Evolutionary conservation across 2,113 vertebrate species (phyloP), one percentile per base, ranked within the genome.

Genomic region (Bufo gargarizans): DNA sequence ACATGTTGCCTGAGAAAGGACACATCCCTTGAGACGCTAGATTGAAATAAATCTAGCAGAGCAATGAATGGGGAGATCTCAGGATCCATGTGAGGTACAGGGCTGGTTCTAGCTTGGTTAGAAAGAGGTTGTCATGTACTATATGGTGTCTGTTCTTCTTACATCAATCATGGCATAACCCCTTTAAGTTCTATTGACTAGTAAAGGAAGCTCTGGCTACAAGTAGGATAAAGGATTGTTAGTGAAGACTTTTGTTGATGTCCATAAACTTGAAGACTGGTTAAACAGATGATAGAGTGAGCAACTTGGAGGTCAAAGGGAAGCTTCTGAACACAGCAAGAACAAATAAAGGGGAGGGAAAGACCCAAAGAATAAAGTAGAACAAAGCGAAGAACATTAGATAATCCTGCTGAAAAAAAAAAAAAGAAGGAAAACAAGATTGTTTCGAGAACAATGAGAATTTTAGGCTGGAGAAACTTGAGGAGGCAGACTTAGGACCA

Each of bases 321-420:
- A 47, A 43, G 6, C 16, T 10, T n/a, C n/a, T n/a, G n/a, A n/a
- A n/a, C n/a, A n/a, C n/a, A n/a, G n/a, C n/a, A 45, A 14, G 71
- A 33, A 76, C 43, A 74, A 76, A 76, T 50, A 76, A 76, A 76
- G 47, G 33, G 71, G 71, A 47, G 43, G 71, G 45, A 74, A 74
- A 43, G 71, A 16, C 45, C 1, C 33, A 33, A 8, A n/a, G n/a
- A n/a, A n/a, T n/a, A n/a, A n/a, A n/a, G n/a, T n/a, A 72, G 33
- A 76, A 76, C 72, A 76, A 49, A 20, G 45, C 11, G 72, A 16
- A 76, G 47, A 76, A 76, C 47, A 47, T 50, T 43, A 19, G 4
- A 20, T 1, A 22, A 20, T 74, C 72, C 72, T 76, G 33, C 16
- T 20, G 16, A n/a, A n/a, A n/a, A n/a, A n/a, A n/a, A n/a, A n/a